Evolutionary conservation across 2,113 vertebrate species (phyloP).

Genomic region (Mola mola): DNA sequence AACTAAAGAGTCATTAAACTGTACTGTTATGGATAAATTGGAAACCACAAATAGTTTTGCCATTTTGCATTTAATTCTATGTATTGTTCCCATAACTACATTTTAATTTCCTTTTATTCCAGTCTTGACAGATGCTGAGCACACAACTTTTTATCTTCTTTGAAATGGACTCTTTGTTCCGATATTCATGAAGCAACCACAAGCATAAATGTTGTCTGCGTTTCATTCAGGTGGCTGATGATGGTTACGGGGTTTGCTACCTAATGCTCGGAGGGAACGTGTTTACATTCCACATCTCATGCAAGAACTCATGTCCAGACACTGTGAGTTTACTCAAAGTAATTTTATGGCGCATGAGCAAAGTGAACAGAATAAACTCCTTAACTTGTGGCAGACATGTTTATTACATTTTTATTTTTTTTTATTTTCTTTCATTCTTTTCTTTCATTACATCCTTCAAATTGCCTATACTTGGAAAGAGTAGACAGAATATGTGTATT

Average conservation of each 20-base stretch:
- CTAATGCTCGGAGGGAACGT: constrained; percentile 83
- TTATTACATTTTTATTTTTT: not conserved
- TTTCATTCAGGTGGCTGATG: constrained; percentile 84
- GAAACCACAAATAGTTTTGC: not conserved
- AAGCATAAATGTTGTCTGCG: not conserved
- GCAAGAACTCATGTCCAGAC: constrained; percentile 87
- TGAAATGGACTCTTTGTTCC: not conserved
- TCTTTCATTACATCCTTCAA: not conserved
- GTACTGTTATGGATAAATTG: not conserved
- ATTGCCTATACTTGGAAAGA: not conserved
- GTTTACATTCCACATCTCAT: constrained; percentile 91
- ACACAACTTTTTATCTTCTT: not conserved
- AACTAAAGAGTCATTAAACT: not conserved
- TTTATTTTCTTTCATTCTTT: not conserved
- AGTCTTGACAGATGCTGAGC: no score
- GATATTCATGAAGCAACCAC: not conserved
- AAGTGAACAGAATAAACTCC: not conserved
- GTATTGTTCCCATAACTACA: no score
- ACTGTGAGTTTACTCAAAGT: constrained; percentile 80
- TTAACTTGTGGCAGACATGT: not conserved
- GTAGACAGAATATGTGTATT: not conserved
- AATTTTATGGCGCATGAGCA: not conserved
- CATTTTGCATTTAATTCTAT: no score
- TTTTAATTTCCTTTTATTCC: no score
- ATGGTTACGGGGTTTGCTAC: constrained; percentile 91